A percentile compares a stretch with the other conserved stretches of the same genome.
These are phyloP conservation scores for Hemistola chrysoprasaria DNA, from an alignment of 2,888 invertebrate genomes.

Conservation along the genomic window DNA sequence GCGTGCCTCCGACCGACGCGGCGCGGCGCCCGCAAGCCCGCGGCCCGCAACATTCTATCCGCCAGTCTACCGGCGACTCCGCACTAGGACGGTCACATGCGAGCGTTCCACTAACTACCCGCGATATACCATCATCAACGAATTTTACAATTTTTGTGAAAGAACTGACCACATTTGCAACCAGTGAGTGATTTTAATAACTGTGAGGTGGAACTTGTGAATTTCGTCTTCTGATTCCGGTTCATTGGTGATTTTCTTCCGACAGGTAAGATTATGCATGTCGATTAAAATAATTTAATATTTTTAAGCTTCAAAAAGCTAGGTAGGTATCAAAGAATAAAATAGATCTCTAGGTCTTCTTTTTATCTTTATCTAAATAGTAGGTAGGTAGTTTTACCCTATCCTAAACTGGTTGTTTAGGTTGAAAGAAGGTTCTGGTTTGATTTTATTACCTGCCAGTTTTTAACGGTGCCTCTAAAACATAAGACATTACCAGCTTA, in stretches of 20 bases:
- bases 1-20: slow-evolving; percentile 39
- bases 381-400: no score
- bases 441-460: no score
- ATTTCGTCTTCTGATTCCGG: slow-evolving; percentile 42
- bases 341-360: no score
- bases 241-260: slow-evolving; percentile 51
- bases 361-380: no score
- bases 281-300: no score
- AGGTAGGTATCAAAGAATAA: no score
- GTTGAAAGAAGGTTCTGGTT: no score
- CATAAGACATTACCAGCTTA: no score
- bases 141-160: slow-evolving; percentile 17
- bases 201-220: slow-evolving; percentile 48
- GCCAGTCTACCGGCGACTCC: slow-evolving; percentile 66
- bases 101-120: slow-evolving; percentile 30
- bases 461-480: no score
- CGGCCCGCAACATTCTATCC: slow-evolving; percentile 23
- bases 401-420: no score
- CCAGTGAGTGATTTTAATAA: slow-evolving; percentile 32
- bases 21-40: no score
- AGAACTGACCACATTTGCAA: slow-evolving; percentile 30
- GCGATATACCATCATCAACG: slow-evolving; percentile 21
- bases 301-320: no score
- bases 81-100: slow-evolving; percentile 68
- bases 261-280: slow-evolving; percentile 60